Evolutionary conservation across 1,140 invertebrate genomes (phyloP), one percentile per base, ranked within the genome.

Genomic region (Teleogryllus occipitalis): DNA sequence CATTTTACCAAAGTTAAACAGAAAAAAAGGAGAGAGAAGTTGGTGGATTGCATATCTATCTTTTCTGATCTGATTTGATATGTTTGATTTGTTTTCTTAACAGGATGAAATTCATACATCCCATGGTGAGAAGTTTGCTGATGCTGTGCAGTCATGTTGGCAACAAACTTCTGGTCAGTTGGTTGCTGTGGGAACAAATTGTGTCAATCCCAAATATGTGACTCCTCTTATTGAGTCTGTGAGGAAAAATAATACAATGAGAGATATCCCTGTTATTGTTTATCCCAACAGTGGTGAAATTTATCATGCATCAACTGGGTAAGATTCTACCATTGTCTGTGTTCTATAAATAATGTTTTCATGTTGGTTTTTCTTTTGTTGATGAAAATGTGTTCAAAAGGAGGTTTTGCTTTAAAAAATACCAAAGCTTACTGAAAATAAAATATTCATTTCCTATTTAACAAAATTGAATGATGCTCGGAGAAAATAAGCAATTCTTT

Each of bases 171-270:
- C 90, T 7, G 86, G 90, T 21, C 91, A 95, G 85, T 87, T 95
- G 54, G 87, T 93, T 54, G 96, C 91, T 7, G 89, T 97, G 75
- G 97, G 96, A 1, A 90, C 96, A 0, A 98, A 98, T 85, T 98
- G 97, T 85, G 89, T 95, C 2, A 86, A 90, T 77, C 93, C 94
- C 3, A 85, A 86, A 46, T 83, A 87, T 82, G 89, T 94, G 4
- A 84, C 84, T 0, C 84, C 88, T 2, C 84, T 95, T 2, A 85
- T 95, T 18, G 82, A 85, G 76, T 85, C 85, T 65, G 85, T 92
- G 49, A 86, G 87, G 76, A 83, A 83, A 73, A 81, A 87, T 75
- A 85, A 87, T 79, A 74, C 14, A 18, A 54, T 73, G 72, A 77
- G 82, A 46, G 86, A 87, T 78, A 87, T 92, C 18, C 90, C 90